Base-by-base conservation (phyloP, 2,888 invertebrate genomes). In the Coelogynopora nodosa region DNA sequence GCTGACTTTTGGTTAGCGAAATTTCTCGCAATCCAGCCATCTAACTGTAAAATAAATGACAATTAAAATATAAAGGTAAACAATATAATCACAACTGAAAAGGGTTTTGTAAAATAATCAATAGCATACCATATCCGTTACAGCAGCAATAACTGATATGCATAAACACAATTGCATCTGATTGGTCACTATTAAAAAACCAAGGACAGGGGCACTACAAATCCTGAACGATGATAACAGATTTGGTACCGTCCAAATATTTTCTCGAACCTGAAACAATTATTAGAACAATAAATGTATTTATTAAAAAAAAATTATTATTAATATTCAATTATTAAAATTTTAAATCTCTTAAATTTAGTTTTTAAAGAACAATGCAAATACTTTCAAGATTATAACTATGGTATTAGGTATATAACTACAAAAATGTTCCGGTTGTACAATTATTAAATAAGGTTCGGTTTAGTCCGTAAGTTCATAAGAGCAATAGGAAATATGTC, bases 21-120 rank as follows among this genome's bases (percentile, higher is more conserved):
- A 83, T 94, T 95, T 87, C 97, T 94, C 0, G 97, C 97, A 90
- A 97, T 97, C 94, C 95, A 96, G 13, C 97, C 97, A 93, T 97
- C 97, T 83, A 95, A 91, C 95, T 95, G 90, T 80, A 92, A 49
- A 49, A 49, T 49, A 49, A 49, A 49, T 18, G 18, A 49, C 49
- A 49, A 49, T 49, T 49, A 49, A 13, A 13, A 49, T 13, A 49
- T 49, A 13, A 49, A 49, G 10, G 18, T 49, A 49, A 49, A 5
- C 5, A 49, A 49, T 13, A 49, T 13, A 5, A 49, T 18, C 49
- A 13, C 18, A 5, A 49, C 5, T 49, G 5, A 13, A 13, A 49
- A 13, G 18, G 10, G 18, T 13, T 49, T 13, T 49, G 18, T 13
- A 49, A 5, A 49, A 49, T 13, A 49, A 18, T 49, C 5, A 13